Conservation (phyloP, 2,888 invertebrate species). For the Drosophila trichaetosa region DNA sequence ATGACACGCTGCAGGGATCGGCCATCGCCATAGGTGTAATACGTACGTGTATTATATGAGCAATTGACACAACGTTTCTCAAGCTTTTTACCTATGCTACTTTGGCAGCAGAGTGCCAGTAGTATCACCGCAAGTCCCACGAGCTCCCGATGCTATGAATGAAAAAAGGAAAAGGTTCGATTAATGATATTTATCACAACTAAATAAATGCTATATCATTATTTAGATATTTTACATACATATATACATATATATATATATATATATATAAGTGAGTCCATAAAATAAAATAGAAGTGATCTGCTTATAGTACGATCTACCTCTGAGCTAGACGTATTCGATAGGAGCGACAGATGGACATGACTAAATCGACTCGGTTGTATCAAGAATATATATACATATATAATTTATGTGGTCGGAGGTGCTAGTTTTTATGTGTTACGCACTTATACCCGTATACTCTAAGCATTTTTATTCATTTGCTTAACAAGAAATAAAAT, state of each 20-base stretch:
- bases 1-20: slow-evolving; percentile 75
- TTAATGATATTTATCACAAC: neutral
- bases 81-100: slow-evolving; percentile 76
- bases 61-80: slow-evolving; percentile 81
- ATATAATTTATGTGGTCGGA: neutral
- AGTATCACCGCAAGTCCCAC: slow-evolving; percentile 44
- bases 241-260: too few relatives aligned
- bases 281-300: neutral
- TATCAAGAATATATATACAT: neutral
- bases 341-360: neutral
- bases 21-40: slow-evolving; percentile 81
- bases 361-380: neutral
- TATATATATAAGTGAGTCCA: neutral
- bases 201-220: too few relatives aligned
- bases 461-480: neutral
- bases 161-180: neutral
- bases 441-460: neutral
- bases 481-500: neutral
- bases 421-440: neutral
- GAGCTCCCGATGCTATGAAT: slow-evolving; percentile 41
- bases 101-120: slow-evolving; percentile 44
- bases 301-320: neutral
- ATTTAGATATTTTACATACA: too few relatives aligned
- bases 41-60: slow-evolving; percentile 72
- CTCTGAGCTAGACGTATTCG: neutral